Percentiles rank a stretch among this genome's conserved stretches.
Evolutionary conservation across 2,888 invertebrate genomes (phyloP).

Genomic region (Octonoba sinensis): DNA sequence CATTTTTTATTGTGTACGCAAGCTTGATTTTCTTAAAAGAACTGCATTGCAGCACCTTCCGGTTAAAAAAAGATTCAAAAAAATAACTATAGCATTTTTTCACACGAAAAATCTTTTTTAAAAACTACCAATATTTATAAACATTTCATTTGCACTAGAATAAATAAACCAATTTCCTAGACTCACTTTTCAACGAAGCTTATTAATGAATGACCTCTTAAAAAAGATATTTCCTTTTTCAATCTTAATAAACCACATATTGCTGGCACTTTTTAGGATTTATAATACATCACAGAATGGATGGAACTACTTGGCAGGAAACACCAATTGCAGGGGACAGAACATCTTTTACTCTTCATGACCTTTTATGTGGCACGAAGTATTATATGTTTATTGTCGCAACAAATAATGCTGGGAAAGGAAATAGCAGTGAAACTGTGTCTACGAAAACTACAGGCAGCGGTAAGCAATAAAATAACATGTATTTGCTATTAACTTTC

Average conservation of each 20-base stretch:
- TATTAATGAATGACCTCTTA: background rate
- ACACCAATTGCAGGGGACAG: constrained; percentile 80
- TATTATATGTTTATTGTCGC: constrained; percentile 84
- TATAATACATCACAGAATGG: constrained; percentile 70
- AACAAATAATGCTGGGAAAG: constrained; percentile 82
- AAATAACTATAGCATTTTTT: too few relatives aligned
- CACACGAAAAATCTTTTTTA: background rate
- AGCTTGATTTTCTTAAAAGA: too few relatives aligned
- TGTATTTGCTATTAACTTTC: too few relatives aligned
- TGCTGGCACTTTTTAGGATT: constrained; percentile 55
- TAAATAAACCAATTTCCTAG: too few relatives aligned
- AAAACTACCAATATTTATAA: background rate
- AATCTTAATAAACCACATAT: background rate
- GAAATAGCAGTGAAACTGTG: constrained; percentile 77
- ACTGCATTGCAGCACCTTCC: too few relatives aligned
- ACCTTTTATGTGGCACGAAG: constrained; percentile 83
- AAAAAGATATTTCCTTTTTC: background rate
- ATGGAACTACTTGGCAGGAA: constrained; percentile 77
- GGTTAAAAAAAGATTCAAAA: too few relatives aligned
- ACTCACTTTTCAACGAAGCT: background rate
- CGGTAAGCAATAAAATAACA: constrained; percentile 67
- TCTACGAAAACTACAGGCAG: constrained; percentile 71
- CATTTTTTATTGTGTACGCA: too few relatives aligned
- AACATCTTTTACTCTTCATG: constrained; percentile 79
- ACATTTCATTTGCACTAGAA: background rate